Evolutionary conservation across 1,140 invertebrate genomes (phyloP).

Genomic region (Drosophila gunungcola): DNA sequence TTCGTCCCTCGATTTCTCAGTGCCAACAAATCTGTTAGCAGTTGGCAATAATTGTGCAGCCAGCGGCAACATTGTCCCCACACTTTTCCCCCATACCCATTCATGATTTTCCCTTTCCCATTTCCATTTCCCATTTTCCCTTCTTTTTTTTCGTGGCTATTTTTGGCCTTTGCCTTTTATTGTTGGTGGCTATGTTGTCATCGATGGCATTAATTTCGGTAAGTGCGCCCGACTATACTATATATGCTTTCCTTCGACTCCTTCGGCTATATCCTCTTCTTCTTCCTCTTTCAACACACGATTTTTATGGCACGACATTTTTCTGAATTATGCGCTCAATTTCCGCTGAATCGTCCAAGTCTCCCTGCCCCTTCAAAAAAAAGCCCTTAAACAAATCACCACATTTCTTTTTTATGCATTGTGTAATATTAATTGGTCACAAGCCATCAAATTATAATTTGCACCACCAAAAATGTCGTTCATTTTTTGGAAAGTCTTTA

Average conservation of each 20-base stretch:
- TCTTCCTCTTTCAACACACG: conserved; percentile 26
- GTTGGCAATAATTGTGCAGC: conserved; percentile 82
- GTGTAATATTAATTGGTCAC: conserved; percentile 63
- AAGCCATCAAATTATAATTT: conserved; percentile 53
- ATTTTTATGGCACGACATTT: conserved; percentile 79
- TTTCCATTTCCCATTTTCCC: conserved; percentile 16
- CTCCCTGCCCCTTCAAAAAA: background rate
- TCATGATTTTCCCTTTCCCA: conserved; percentile 70
- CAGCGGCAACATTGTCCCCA: conserved; percentile 62
- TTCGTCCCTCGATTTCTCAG: conserved; percentile 27
- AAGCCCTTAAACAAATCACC: conserved; percentile 7
- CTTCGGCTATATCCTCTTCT: conserved; percentile 16
- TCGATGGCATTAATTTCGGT: conserved; percentile 83
- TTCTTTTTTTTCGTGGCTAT: conserved; percentile 54
- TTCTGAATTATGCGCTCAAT: conserved; percentile 82
- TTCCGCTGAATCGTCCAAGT: conserved; percentile 72
- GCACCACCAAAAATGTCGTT: background rate
- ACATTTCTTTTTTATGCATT: conserved; percentile 23
- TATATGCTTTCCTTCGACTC: conserved; percentile 14
- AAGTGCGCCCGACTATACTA: conserved; percentile 55
- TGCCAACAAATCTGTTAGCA: conserved; percentile 83
- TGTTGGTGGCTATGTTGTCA: conserved; percentile 71
- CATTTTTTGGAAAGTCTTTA: background rate
- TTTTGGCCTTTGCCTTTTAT: conserved; percentile 72
- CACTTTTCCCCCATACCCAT: conserved; percentile 10